Base-by-base conservation (phyloP, 2,888 invertebrate genomes). In the Hymenopus coronatus region DNA sequence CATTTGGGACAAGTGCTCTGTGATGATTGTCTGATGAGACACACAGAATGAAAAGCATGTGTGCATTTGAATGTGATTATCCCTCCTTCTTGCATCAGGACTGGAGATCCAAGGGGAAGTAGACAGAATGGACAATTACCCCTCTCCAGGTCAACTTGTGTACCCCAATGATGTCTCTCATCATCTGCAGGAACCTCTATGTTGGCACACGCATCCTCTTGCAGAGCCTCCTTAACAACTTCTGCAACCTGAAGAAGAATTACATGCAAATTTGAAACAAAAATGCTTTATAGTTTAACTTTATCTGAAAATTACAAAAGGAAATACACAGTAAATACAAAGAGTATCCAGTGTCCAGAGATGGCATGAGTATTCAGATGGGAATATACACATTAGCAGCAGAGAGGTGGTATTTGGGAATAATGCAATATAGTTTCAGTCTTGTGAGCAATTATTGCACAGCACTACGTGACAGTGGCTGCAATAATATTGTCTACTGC, bases 21-120 rank as follows among this genome's bases (percentile, higher is more conserved):
- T 28, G 30, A 30, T 25, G 87, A 81, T 12, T 87, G 87, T 82
- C 82, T 87, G 30, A 20, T 33, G 91, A 95, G 93, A 92, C 95
- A 95, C 8, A 94, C 94, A 0, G 95, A 95, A 88, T 96, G 96
- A 92, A 95, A 96, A 88, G 94, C 94, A 91, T 96, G 96, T 85
- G 95, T 95, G 91, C 96, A 96, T 88, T 94, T 94, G 92, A 95
- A 96, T 86, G 95, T 94, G 93, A 95, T 95, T 3, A 96, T 92
- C 25, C 96, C 96, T 91, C 95, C 95, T 92, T 95, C 95, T 92
- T 94, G 94, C 46, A 96, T 93, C 84, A 96, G 91, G 87, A 95
- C 94, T 88, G 94, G 94, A 90, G 95, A 95, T 91, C 94, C 94
- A 84, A 96, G 93, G 89, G 95, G 95, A 91, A 96, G 92, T 87